A percentile compares a stretch with the other conserved stretches of the same genome.
These are phyloP conservation scores for Hemitrygon akajei DNA, from an alignment of 2,797 vertebrate species.

Conservation along the genomic window DNA sequence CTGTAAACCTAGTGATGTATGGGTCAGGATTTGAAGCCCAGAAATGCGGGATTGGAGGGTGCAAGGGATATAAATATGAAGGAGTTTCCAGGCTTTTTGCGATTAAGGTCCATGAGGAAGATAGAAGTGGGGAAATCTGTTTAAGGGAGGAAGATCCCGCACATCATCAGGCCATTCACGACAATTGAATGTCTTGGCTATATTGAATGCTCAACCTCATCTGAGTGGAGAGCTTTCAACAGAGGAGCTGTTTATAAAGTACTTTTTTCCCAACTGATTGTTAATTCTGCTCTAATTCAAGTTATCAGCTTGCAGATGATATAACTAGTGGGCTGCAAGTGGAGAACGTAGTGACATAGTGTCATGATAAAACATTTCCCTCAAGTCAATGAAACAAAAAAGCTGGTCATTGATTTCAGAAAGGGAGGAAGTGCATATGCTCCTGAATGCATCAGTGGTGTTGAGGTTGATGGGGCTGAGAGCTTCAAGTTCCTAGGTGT, in stretches of 20 bases:
- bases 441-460: too few relatives aligned
- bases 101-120: background rate
- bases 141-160: background rate
- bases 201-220: background rate
- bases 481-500: too few relatives aligned
- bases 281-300: background rate
- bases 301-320: too few relatives aligned
- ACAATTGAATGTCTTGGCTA: background rate
- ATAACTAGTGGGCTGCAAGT: too few relatives aligned
- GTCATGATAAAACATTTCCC: too few relatives aligned
- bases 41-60: background rate
- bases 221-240: background rate
- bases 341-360: too few relatives aligned
- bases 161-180: background rate
- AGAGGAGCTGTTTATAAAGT: background rate
- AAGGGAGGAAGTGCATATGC: too few relatives aligned
- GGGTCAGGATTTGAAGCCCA: background rate
- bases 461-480: too few relatives aligned
- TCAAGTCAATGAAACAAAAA: too few relatives aligned
- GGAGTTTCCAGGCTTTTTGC: background rate
- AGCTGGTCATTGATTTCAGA: too few relatives aligned
- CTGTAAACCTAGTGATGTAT: background rate
- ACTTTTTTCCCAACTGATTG: background rate
- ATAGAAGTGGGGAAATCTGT: background rate
- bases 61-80: background rate